Conservation (phyloP, 2,888 invertebrate genomes). For the Oeneis ivallda region DNA sequence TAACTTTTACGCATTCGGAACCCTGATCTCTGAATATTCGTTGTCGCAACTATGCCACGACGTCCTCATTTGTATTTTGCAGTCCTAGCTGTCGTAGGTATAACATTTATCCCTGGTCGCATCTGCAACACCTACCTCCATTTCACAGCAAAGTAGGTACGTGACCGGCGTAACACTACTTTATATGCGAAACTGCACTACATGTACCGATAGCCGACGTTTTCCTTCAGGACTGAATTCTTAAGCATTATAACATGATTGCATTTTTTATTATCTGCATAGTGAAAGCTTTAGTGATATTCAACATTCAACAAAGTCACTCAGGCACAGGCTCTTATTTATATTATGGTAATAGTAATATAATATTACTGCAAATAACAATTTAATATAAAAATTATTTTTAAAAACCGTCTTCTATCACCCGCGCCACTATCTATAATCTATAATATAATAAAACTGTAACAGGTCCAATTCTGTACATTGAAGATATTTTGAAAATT, state of each 20-base stretch:
- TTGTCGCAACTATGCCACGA: not conserved
- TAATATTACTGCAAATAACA: too few relatives aligned
- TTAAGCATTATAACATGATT: slow-evolving; percentile 21
- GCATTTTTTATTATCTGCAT: not conserved
- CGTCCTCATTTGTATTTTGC: slow-evolving; percentile 19
- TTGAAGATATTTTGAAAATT: too few relatives aligned
- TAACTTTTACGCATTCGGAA: not conserved
- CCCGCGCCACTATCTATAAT: too few relatives aligned
- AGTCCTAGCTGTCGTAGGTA: slow-evolving; percentile 19
- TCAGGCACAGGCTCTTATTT: too few relatives aligned
- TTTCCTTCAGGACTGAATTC: slow-evolving; percentile 18
- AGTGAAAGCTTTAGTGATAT: not conserved
- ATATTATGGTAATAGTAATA: too few relatives aligned
- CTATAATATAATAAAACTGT: too few relatives aligned
- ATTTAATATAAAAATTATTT: too few relatives aligned
- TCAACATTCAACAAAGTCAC: not conserved
- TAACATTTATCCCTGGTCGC: slow-evolving; percentile 24
- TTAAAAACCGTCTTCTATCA: too few relatives aligned
- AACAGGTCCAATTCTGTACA: too few relatives aligned
- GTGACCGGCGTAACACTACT: slow-evolving; percentile 21
- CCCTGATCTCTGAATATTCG: not conserved
- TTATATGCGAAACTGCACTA: slow-evolving; percentile 22
- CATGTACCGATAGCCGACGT: slow-evolving; percentile 24
- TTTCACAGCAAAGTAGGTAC: slow-evolving; percentile 17
- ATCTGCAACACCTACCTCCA: slow-evolving; percentile 26